Conservation (phyloP, 2,888 invertebrate species). For the Cataglyphis albicans region DNA sequence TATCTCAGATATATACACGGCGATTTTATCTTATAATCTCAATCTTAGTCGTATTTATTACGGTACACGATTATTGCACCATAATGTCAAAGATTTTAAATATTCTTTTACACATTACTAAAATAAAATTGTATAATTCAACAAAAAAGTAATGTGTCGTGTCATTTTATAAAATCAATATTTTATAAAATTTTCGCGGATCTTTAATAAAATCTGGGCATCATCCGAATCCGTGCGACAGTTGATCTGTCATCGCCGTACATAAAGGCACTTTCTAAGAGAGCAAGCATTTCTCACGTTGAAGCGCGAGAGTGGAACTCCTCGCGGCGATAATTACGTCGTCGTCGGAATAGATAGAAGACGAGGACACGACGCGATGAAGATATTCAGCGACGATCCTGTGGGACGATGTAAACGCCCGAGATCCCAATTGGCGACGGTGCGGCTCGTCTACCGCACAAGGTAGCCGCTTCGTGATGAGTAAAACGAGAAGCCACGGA, state of each 20-base stretch:
- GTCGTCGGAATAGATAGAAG: conserved; percentile 31
- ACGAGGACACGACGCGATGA: conserved; percentile 29
- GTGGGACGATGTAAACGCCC: conserved; percentile 27
- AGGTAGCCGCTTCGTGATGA: conserved; percentile 68
- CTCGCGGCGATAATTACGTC: conserved; percentile 55
- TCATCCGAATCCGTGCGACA: conserved; percentile 9
- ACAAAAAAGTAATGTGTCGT: not conserved
- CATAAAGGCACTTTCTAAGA: conserved; percentile 17
- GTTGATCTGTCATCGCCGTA: conserved; percentile 45
- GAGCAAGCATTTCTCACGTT: conserved; percentile 39
- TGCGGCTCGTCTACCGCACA: conserved; percentile 59
- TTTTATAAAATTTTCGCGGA: not conserved
- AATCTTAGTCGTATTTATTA: not conserved
- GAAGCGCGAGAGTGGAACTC: conserved; percentile 20
- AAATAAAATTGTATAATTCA: not conserved
- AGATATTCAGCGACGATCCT: conserved; percentile 17
- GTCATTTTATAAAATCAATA: too few relatives aligned
- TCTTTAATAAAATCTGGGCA: not conserved
- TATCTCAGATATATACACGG: not conserved
- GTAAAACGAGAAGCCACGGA: conserved; percentile 82
- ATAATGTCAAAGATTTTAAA: not conserved
- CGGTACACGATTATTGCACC: not conserved
- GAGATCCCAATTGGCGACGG: conserved; percentile 72
- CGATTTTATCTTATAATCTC: conserved; percentile 3
- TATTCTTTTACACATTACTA: not conserved